Evolutionary conservation across 2,797 vertebrate genomes (phyloP).

Genomic region (Sternotherus odoratus): DNA sequence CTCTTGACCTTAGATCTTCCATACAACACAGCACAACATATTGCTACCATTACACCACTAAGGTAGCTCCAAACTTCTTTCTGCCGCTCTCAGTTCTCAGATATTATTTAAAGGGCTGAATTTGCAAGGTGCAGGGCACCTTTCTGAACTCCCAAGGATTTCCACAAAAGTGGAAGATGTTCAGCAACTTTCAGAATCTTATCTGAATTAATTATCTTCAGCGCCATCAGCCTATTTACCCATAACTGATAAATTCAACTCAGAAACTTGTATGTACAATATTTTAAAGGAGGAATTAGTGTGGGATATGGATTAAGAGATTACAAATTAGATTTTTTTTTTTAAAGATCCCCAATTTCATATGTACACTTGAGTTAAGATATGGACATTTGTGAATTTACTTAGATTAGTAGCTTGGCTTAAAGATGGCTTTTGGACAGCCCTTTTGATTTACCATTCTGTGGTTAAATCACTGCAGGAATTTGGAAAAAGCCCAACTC

Average conservation of each 20-base stretch:
- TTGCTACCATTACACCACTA: neutral
- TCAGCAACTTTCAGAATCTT: neutral
- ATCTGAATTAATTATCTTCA: neutral
- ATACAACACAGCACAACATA: neutral
- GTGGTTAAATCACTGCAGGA: conserved; percentile 62
- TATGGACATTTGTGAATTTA: conserved; percentile 32
- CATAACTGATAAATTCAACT: neutral
- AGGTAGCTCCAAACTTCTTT: neutral
- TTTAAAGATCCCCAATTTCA: conserved; percentile 48
- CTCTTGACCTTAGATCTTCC: neutral
- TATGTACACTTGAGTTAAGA: conserved; percentile 32
- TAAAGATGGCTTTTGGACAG: conserved; percentile 68
- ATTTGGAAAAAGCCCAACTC: conserved; percentile 74
- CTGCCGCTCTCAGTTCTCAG: neutral
- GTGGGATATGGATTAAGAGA: conserved; percentile 47
- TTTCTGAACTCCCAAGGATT: neutral
- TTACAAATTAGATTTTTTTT: conserved; percentile 38
- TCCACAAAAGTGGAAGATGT: neutral
- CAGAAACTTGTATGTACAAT: neutral
- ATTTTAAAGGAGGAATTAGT: conserved; percentile 51
- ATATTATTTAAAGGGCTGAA: neutral
- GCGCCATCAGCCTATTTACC: neutral
- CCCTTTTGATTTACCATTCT: conserved; percentile 73
- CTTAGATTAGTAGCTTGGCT: conserved; percentile 48
- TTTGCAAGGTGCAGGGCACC: neutral